Base-by-base conservation (phyloP, 2,797 vertebrate genomes). In the Iguana delicatissima region DNA sequence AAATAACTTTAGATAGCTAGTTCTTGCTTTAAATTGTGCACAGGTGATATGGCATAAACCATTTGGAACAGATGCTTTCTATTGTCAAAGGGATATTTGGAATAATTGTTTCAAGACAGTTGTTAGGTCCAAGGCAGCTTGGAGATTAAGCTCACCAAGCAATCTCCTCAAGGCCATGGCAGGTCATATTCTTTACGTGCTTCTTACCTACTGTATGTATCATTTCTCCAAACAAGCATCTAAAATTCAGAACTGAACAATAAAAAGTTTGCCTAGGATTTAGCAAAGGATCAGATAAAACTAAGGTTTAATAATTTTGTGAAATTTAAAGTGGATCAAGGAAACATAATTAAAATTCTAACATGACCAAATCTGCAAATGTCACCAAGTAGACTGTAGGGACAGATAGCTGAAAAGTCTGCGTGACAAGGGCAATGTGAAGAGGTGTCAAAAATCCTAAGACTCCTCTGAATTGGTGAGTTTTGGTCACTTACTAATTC, bases 11-110 rank as follows among this genome's bases (percentile, higher is more conserved):
- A 92, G 77, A 42, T 94, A 64, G 89, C 13, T 22, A 87, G 88
- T 86, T 90, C 88, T 89, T 67, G 2, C 24, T 89, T 95, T 96
- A 93, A 88, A 80, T n/a, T 89, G 89, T 67, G 87, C 89, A 77
- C 5, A 85, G 35, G 80, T 90, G 91, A 89, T 86, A 69, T 79
- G 67, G 72, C 67, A 74, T 79, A 6, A 29, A 74, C 35, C 84
- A 64, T 50, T 46, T 12, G 32, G 91, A 76, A 55, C 12, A 1
- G 67, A 3, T 0, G 0, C 29, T n/a, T 77, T 35, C 38, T 80
- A 74, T 73, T 35, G 2, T 1, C 69, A 90, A 89, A 89, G 64
- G 13, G 4, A 2, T 85, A 87, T 81, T 73, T 85, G 1, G 80
- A 77, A 26, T 18, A 69, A 69, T 26, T 20, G 6, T 42, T 1